Evolutionary conservation across 2,797 vertebrate genomes (phyloP).

Genomic region (Danio kyathit): DNA sequence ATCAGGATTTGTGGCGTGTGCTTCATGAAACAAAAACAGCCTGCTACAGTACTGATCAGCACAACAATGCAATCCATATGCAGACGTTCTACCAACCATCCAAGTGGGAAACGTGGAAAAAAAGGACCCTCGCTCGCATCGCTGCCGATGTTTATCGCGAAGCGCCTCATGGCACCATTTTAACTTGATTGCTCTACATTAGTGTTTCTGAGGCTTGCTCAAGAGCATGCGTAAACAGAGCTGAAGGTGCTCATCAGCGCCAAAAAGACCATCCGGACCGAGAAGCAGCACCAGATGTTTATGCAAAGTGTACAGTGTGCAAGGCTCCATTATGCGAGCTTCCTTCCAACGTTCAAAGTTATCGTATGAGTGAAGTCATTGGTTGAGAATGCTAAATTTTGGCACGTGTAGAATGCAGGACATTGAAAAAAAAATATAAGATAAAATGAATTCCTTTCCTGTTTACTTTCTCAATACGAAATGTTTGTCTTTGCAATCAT

Average conservation of each 20-base stretch:
- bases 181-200: conserved; percentile 43
- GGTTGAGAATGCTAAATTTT: conserved; percentile 38
- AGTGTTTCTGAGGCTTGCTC: conserved; percentile 26
- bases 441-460: not conserved
- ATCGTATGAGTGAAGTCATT: conserved; percentile 25
- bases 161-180: conserved; percentile 35
- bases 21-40: conserved; percentile 6
- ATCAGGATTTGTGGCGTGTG: not conserved
- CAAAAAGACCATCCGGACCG: conserved; percentile 48
- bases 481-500: not conserved
- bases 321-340: conserved; percentile 56
- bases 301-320: conserved; percentile 66
- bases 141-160: conserved; percentile 26
- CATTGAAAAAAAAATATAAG: conserved; percentile 39
- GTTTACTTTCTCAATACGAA: conserved; percentile 2
- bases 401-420: conserved; percentile 44
- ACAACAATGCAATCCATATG: conserved; percentile 48
- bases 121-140: conserved; percentile 5
- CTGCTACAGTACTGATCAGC: conserved; percentile 30
- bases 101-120: conserved; percentile 16
- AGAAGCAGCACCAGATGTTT: conserved; percentile 73
- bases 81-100: not conserved
- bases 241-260: conserved; percentile 37
- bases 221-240: conserved; percentile 12
- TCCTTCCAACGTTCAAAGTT: conserved; percentile 31